Evolutionary conservation across 2,113 vertebrate genomes (phyloP), one percentile per base, ranked within the genome.

Genomic region (Leucoraja erinaceus): DNA sequence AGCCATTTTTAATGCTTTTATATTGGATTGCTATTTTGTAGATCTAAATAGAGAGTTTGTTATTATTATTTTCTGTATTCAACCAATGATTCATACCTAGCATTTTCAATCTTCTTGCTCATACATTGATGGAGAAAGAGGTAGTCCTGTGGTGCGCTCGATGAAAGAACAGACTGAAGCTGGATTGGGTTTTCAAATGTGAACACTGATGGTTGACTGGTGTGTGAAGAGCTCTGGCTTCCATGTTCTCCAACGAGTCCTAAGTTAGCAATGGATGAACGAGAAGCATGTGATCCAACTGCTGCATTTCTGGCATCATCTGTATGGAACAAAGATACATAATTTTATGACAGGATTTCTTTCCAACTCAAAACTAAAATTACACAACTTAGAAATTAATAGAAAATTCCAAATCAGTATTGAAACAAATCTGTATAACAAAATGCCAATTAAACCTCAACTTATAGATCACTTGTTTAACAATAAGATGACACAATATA

Each of bases 81-180:
- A 14, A 12, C 18, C 28, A 5, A 10, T 72, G 38, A 31, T 79
- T 33, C 96, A 96, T 97, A 99, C 99, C 99, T 97, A 90, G 97
- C 31, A 0, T 97, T 98, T 94, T 99, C 98, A 0, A 97, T 97
- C 95, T 98, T 98, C 94, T 97, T 97, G 97, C 99, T 99, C 96
- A 99, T 97, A 95, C 99, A 99, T 95, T 99, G 99, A 95, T 99
- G 99, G 75, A 99, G 96, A 93, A 99, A 98, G 95, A 99, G 98
- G 95, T 99, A 99, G 95, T 99, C 99, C 96, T 99, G 99, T 25
- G 99, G 98, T 0, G 97, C 98, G 0, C 98, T 99, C 96, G 98
- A 97, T 7, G 99, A 98, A 95, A 99, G 95, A 63, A 97, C 94
- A 90, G 96, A 95, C 93, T 97, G 98, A 74, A 97, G 95, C 94